Base-by-base conservation (phyloP, 2,113 vertebrate genomes). In the Spea bombifrons region DNA sequence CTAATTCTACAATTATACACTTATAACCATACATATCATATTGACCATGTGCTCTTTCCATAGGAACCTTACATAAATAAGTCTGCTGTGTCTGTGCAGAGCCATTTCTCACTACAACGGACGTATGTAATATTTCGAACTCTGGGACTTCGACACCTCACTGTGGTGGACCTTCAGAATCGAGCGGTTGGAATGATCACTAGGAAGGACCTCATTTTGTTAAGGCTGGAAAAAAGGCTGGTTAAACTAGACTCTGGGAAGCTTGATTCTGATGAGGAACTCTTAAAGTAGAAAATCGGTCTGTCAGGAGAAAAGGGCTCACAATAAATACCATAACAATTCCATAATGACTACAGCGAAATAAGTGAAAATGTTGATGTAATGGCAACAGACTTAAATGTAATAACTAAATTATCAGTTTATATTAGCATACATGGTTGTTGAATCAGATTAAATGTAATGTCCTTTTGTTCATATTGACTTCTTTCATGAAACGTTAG, bases 31-130 rank as follows among this genome's bases (percentile, higher is more conserved):
- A 30, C 52, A 53, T 12, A 53, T 8, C 30, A 30, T 30, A 5
- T 59, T 59, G 15, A 59, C 55, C 63, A 16, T 57, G 12, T n/a
- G 47, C 12, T 78, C 7, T 73, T 69, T 47, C 53, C 49, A 16
- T 72, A 88, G 84, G 83, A 88, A 7, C 87, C 88, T 2, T 85
- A 88, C 52, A 69, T 88, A 75, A 88, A 86, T 76, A 87, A 83
- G 82, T 86, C 78, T 7, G 80, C 84, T 7, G 73, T 85, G 76
- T 78, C 86, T 16, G 50, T 86, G 16, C 85, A 86, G 77, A 82
- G 84, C 75, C 73, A 85, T 75, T 86, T 86, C 80, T 88, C 68
- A 0, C 79, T 88, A 69, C 84, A 87, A 5, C 46, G 53, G 43
- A 76, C 82, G 47, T 86, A 84, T 3, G 15, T 77, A 72, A 44